These are phyloP conservation scores for Plagodis dolabraria DNA, from an alignment of 2,888 invertebrate genomes.

Conservation along the genomic window DNA sequence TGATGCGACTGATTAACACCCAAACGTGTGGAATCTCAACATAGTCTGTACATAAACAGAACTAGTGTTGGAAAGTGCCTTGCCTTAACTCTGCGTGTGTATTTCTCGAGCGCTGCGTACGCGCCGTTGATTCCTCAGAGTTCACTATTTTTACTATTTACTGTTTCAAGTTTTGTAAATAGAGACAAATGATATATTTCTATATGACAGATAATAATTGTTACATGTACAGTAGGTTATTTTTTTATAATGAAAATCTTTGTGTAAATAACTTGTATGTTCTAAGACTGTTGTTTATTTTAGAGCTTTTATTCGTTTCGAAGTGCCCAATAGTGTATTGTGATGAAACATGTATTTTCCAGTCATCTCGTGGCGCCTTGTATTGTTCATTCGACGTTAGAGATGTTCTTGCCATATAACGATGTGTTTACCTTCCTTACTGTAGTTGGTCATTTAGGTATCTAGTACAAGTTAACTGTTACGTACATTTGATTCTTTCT, in stretches of 20 bases:
- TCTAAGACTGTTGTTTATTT: constrained; percentile 83
- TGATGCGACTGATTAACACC: background rate
- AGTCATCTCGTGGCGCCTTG: constrained; percentile 63
- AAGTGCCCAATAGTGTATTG: constrained; percentile 62
- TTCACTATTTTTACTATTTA: constrained; percentile 78
- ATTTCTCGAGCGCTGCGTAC: constrained; percentile 51
- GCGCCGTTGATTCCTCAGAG: constrained; percentile 72
- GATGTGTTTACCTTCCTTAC: constrained; percentile 21
- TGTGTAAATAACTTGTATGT: constrained; percentile 82
- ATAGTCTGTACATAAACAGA: constrained; percentile 4
- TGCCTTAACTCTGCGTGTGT: constrained; percentile 42
- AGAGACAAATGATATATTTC: constrained; percentile 79
- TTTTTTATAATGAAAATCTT: constrained; percentile 72
- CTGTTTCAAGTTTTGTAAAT: constrained; percentile 78
- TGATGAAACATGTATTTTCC: constrained; percentile 78
- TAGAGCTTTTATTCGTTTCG: constrained; percentile 82
- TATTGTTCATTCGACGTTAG: constrained; percentile 30
- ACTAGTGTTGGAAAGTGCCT: constrained; percentile 44
- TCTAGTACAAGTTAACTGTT: constrained; percentile 42
- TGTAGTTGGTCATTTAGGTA: constrained; percentile 44
- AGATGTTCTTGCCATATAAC: constrained; percentile 53
- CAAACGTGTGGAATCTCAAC: constrained; percentile 13
- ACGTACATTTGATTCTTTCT: constrained; percentile 12
- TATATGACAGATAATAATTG: constrained; percentile 73
- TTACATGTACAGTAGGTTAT: constrained; percentile 82